Evolutionary conservation across 1,140 invertebrate species (phyloP).

Genomic region (Dendrolimus punctatus): DNA sequence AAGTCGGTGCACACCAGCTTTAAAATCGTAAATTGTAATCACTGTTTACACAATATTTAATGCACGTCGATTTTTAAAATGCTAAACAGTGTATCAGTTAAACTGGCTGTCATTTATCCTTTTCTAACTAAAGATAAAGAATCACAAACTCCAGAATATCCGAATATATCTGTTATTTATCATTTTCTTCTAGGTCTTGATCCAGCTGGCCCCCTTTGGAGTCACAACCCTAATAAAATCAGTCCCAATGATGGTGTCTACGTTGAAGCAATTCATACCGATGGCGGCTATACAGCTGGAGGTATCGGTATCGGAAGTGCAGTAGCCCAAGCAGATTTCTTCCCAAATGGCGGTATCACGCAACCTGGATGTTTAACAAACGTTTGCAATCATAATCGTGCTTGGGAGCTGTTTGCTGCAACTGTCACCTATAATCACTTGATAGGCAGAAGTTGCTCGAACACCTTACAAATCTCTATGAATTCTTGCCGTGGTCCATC

Average conservation of each 20-base stretch:
- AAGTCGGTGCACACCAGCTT: no score
- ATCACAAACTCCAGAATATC: no score
- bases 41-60: no score
- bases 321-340: conserved; percentile 79
- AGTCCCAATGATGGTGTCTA: conserved; percentile 65
- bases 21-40: no score
- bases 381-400: conserved; percentile 75
- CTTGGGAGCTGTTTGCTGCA: conserved; percentile 74
- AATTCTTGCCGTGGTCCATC: conserved; percentile 16
- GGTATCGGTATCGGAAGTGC: conserved; percentile 72
- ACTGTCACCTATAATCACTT: conserved; percentile 28
- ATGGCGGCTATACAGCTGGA: conserved; percentile 37
- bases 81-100: no score
- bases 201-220: conserved; percentile 24
- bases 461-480: conserved; percentile 12
- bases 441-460: conserved; percentile 22
- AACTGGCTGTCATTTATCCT: no score
- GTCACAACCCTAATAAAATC: conserved; percentile 19
- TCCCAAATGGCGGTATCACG: conserved; percentile 79
- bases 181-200: conserved; percentile 22
- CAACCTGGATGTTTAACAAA: conserved; percentile 64
- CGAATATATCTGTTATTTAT: no score
- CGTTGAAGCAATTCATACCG: conserved; percentile 81
- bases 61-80: no score
- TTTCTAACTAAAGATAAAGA: no score